Evolutionary conservation across 1,140 invertebrate genomes (phyloP).

Genomic region (Trialeurodes vaporariorum): DNA sequence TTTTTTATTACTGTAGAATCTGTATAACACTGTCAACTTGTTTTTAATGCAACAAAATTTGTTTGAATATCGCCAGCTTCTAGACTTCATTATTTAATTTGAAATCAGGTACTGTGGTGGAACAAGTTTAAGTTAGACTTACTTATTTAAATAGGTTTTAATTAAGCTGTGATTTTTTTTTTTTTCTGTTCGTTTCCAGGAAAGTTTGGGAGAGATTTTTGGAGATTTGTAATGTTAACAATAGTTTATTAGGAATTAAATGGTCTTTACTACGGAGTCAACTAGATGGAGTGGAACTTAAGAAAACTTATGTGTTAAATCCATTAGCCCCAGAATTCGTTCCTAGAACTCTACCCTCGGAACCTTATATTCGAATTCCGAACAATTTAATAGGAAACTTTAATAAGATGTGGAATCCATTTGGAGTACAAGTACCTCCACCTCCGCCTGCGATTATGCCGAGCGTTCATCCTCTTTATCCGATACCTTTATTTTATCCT

Average conservation of each 20-base stretch:
- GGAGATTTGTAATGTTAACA: slow-evolving; percentile 55
- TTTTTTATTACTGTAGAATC: too few species aligned
- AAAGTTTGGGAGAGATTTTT: slow-evolving; percentile 76
- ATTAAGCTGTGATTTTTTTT: neutral
- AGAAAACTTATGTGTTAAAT: slow-evolving; percentile 63
- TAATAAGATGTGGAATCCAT: neutral
- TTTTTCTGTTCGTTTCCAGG: slow-evolving; percentile 31
- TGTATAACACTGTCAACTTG: too few species aligned
- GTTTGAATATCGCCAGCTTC: too few species aligned
- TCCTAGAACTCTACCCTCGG: slow-evolving; percentile 39
- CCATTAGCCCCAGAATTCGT: slow-evolving; percentile 72
- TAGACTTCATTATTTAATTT: too few species aligned
- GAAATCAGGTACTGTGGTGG: too few species aligned
- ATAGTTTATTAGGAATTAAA: slow-evolving; percentile 63
- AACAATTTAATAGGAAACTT: neutral
- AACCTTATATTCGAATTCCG: slow-evolving; percentile 26
- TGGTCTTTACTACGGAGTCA: slow-evolving; percentile 52
- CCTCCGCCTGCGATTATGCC: neutral
- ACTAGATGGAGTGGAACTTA: slow-evolving; percentile 57
- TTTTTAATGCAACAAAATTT: too few species aligned
- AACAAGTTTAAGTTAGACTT: too few species aligned
- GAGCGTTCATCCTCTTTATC: neutral
- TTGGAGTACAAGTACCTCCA: neutral
- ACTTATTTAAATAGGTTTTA: too few species aligned
- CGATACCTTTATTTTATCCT: neutral